These are phyloP conservation scores for Austrolebias charrua DNA, from an alignment of 2,797 vertebrate genomes.

Conservation along the genomic window DNA sequence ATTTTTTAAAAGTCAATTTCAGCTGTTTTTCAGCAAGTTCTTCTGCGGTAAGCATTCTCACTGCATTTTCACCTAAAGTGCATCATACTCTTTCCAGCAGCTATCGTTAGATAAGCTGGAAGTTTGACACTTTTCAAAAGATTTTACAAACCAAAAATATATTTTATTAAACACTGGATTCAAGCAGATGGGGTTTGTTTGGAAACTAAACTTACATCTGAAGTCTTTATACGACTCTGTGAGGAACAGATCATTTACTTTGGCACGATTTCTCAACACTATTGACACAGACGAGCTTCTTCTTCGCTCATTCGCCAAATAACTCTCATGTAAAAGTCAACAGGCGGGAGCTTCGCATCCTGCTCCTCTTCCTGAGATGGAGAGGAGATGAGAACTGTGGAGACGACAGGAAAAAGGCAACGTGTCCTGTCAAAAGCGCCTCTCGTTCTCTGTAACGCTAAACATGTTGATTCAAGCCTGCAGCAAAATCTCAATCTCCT, in stretches of 20 bases:
- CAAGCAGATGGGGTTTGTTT: constrained; percentile 5
- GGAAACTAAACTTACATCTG: not conserved
- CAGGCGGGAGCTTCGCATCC: constrained; percentile 62
- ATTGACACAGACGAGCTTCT: constrained; percentile 43
- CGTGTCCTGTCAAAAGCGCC: constrained; percentile 43
- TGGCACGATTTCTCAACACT: constrained; percentile 17
- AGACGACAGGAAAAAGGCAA: constrained; percentile 49
- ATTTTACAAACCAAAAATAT: no score
- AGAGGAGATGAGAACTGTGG: constrained; percentile 56
- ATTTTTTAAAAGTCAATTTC: no score
- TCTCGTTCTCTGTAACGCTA: constrained; percentile 22
- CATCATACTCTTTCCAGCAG: no score
- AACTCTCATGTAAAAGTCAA: constrained; percentile 54
- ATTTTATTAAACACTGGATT: constrained; percentile 4
- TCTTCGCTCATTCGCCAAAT: constrained; percentile 61
- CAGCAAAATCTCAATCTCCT: constrained; percentile 35
- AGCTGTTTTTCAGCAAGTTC: no score
- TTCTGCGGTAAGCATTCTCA: no score
- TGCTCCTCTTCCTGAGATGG: constrained; percentile 49
- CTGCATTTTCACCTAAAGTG: no score
- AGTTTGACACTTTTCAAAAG: no score
- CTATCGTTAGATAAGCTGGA: no score
- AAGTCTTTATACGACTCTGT: constrained; percentile 23
- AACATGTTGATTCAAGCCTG: constrained; percentile 59
- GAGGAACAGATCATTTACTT: constrained; percentile 34